These are phyloP conservation scores for Setipinna tenuifilis DNA, from an alignment of 2,797 vertebrate genomes.

Conservation along the genomic window DNA sequence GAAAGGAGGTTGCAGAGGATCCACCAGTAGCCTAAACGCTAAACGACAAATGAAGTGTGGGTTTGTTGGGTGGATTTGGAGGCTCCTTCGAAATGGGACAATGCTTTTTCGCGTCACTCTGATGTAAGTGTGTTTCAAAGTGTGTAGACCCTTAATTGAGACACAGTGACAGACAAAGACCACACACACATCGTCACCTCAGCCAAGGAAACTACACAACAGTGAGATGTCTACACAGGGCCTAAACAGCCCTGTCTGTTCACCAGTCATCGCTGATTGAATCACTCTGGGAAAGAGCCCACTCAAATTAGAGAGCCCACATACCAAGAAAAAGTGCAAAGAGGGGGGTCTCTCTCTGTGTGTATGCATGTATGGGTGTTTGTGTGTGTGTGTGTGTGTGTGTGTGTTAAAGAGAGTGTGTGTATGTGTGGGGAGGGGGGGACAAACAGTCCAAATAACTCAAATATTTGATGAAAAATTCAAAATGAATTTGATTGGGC, in stretches of 20 bases:
- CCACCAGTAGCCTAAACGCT: too few species aligned
- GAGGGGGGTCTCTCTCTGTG: neutral
- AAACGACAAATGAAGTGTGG: too few species aligned
- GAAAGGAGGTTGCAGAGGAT: too few species aligned
- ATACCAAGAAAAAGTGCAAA: constrained; percentile 34
- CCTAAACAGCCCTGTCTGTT: constrained; percentile 32
- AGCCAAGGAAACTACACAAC: constrained; percentile 17
- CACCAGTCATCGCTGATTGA: constrained; percentile 30
- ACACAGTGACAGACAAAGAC: too few species aligned
- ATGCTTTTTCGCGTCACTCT: too few species aligned
- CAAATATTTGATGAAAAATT: constrained; percentile 41
- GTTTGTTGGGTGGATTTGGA: too few species aligned
- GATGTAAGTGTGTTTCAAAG: too few species aligned
- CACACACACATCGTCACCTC: neutral
- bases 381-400: constrained; percentile 15
- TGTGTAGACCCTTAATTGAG: too few species aligned
- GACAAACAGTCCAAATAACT: constrained; percentile 37
- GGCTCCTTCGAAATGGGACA: too few species aligned
- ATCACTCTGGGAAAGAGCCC: constrained; percentile 38
- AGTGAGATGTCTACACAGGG: neutral
- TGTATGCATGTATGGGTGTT: neutral
- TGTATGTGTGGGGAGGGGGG: neutral
- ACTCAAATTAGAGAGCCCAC: constrained; percentile 36
- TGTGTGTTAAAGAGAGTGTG: neutral
- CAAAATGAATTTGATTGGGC: constrained; percentile 3